Evolutionary conservation across 92 coral and sea anemone genomes (phyloP), one percentile per base, ranked within the genome.

Genomic region (Epizoanthus rinbou): DNA sequence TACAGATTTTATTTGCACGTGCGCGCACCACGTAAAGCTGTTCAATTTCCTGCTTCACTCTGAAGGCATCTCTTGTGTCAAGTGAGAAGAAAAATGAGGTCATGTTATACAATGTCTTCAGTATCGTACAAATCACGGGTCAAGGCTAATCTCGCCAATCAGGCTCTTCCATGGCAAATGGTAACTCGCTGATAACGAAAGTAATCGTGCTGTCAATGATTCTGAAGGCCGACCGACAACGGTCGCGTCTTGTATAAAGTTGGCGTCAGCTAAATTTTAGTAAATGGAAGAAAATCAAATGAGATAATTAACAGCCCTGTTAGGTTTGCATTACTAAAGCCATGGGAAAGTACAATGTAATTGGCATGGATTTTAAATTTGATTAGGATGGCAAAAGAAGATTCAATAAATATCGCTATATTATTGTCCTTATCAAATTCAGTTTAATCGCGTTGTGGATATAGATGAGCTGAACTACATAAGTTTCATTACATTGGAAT

Each of bases 131-230:
- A 74, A 74, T 10, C 52, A 56, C 52, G 57, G 80, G 65, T 74
- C 59, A 39, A 17, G 33, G n/a, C 41, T 17, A 62, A 67, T 18
- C 57, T 22, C 5, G 43, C 57, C 82, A 60, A 60, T 78, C 71
- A 75, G 22, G 35, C 54, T 57, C 69, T 33, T 58, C 67, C n/a
- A 58, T 28, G 10, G 22, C 66, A 21, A 35, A 43, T 62, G 82
- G 82, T 2, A 5, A 76, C 35, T 43, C 19, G 58, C 71, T 57
- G 82, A 78, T 78, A 78, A 78, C 82, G 37, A 78, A 78, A 78
- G 15, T 41, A 59, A 22, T 28, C 82, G 64, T 78, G 57, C 57
- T 22, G 60, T 62, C 82, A 60, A 78, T 17, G 19, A 10, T 16
- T 67, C 57, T 22, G 5, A 43, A 43, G 11, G 82, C 82, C 82